These are phyloP conservation scores for Blera fallax DNA, from an alignment of 2,888 invertebrate species.

Conservation along the genomic window DNA sequence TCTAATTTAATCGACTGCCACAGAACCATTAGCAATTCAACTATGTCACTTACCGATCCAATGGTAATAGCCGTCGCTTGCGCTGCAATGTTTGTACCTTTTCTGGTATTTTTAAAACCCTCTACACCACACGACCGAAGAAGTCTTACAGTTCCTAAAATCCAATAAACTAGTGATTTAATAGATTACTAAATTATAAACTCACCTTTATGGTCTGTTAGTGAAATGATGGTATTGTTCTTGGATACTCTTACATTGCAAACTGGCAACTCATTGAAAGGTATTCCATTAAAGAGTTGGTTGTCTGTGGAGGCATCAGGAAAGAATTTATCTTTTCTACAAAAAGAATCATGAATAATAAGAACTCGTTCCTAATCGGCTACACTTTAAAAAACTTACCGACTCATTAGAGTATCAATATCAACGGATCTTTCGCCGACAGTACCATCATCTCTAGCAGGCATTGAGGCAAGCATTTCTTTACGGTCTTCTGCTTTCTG, in stretches of 20 bases:
- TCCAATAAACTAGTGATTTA: constrained; percentile 1
- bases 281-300: constrained; percentile 88
- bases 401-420: constrained; percentile 85
- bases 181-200: not conserved
- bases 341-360: constrained; percentile 75
- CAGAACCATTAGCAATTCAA: no score
- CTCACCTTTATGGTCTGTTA: constrained; percentile 88
- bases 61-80: constrained; percentile 95
- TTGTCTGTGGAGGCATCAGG: constrained; percentile 89
- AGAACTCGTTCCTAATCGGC: not conserved
- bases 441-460: constrained; percentile 88
- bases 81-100: constrained; percentile 98
- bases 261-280: constrained; percentile 91
- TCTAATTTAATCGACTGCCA: not conserved
- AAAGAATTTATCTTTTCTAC: constrained; percentile 87
- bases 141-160: constrained; percentile 83
- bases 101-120: constrained; percentile 96
- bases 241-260: constrained; percentile 90
- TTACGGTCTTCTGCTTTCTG: constrained; percentile 83
- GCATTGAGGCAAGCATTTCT: constrained; percentile 83
- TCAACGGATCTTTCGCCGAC: constrained; percentile 88
- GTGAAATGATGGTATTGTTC: constrained; percentile 93
- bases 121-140: constrained; percentile 92
- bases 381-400: constrained; percentile 81
- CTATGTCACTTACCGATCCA: constrained; percentile 85